phyloP scores from a whole-genome alignment of 1,140 invertebrate genomes.

The Nautilus pompilius region DNA sequence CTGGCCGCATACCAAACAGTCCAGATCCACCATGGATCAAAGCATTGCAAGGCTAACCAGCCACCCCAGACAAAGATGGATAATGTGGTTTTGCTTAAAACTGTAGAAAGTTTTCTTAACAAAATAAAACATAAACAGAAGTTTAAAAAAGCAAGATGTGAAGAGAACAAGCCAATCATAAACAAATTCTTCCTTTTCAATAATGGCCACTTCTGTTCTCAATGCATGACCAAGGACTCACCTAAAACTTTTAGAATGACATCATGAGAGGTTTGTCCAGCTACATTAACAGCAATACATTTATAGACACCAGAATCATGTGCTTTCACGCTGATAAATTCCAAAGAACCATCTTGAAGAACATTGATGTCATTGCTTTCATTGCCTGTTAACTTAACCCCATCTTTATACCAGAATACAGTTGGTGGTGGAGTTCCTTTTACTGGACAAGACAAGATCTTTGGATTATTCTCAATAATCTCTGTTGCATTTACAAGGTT shows the following conservation, averaged over 20 bases:
- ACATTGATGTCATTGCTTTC: slow-evolving; percentile 19
- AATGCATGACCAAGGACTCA: no score
- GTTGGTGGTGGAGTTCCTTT: slow-evolving; percentile 55
- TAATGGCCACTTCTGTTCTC: no score
- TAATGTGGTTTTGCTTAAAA: no score
- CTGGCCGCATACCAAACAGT: neutral
- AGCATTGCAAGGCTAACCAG: neutral
- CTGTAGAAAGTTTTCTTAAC: no score
- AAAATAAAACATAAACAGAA: no score
- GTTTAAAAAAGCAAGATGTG: no score
- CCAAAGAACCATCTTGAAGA: slow-evolving; percentile 37
- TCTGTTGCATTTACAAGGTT: slow-evolving; percentile 28
- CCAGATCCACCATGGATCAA: neutral
- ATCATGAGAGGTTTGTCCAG: slow-evolving; percentile 46
- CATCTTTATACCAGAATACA: slow-evolving; percentile 57
- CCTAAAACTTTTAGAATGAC: slow-evolving; percentile 38
- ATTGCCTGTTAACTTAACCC: slow-evolving; percentile 18
- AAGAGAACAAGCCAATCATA: no score
- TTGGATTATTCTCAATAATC: slow-evolving; percentile 39
- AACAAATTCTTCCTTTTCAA: no score
- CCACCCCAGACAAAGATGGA: no score
- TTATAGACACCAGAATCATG: slow-evolving; percentile 55
- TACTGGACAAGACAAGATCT: slow-evolving; percentile 53
- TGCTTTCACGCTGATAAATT: slow-evolving; percentile 26
- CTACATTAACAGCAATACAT: slow-evolving; percentile 56